Conservation (phyloP, 23 tunicate species). For the Diplosoma virens region DNA sequence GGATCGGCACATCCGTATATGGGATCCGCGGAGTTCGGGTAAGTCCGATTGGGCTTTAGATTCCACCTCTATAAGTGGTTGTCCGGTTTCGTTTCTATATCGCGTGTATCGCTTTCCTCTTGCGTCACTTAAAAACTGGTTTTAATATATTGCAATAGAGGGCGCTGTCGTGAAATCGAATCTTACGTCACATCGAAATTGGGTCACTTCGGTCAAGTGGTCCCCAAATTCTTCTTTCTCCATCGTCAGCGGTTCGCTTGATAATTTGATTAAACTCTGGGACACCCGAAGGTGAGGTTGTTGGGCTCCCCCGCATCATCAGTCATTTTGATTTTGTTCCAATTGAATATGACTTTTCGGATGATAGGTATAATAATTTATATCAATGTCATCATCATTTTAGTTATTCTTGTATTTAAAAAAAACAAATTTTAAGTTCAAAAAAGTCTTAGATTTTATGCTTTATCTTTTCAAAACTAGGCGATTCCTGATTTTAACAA, state of each 20-base stretch:
- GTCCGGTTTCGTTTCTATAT: background rate
- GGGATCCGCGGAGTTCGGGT: constrained; percentile 86
- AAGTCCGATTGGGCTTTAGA: background rate
- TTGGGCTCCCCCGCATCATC: too few species aligned
- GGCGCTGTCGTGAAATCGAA: constrained; percentile 59
- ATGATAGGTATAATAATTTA: too few species aligned
- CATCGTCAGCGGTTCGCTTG: constrained; percentile 81
- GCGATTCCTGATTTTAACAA: too few species aligned
- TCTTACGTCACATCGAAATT: constrained; percentile 72
- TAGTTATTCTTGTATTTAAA: too few species aligned
- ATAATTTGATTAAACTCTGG: constrained; percentile 86
- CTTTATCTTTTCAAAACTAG: too few species aligned
- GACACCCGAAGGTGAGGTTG: constrained; percentile 63
- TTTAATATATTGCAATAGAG: background rate
- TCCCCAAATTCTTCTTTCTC: constrained; percentile 42
- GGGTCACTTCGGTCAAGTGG: constrained; percentile 94
- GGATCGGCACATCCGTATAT: constrained; percentile 87
- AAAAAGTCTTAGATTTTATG: too few species aligned
- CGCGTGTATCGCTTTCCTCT: background rate
- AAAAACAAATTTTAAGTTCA: too few species aligned
- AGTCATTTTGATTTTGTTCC: too few species aligned
- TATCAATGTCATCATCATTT: too few species aligned
- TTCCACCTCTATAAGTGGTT: background rate
- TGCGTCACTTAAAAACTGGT: too few species aligned
- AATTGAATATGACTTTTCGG: too few species aligned